These are phyloP conservation scores for Agonopterix alstromeriana DNA, from an alignment of 2,888 invertebrate species.

Conservation along the genomic window DNA sequence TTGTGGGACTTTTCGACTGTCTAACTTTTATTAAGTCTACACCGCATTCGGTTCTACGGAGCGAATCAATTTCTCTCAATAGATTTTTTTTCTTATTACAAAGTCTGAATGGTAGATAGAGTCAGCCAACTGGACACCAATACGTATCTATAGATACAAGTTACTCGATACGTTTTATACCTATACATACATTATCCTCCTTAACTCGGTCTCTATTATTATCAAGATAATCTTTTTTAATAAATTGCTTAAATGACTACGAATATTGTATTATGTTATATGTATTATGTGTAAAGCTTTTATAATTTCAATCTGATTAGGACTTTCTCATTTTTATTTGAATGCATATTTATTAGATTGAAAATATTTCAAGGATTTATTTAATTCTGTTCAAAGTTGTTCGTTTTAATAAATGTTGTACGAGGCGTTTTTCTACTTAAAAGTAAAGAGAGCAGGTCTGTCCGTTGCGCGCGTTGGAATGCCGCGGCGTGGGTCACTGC, in stretches of 20 bases:
- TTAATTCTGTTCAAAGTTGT: neutral
- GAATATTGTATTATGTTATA: neutral
- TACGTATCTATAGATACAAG: conserved; percentile 9
- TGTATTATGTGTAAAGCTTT: too few species aligned
- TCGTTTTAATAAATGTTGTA: conserved; percentile 4
- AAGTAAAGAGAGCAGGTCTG: conserved; percentile 68
- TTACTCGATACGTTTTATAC: conserved; percentile 13
- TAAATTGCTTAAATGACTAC: conserved; percentile 2
- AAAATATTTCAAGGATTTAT: neutral
- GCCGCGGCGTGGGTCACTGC: conserved; percentile 60
- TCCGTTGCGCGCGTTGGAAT: conserved; percentile 57
- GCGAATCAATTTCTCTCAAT: conserved; percentile 53
- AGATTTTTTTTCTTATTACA: conserved; percentile 37
- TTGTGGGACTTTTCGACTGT: conserved; percentile 10
- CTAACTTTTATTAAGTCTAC: conserved; percentile 24
- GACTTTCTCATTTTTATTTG: too few species aligned
- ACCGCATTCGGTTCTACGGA: conserved; percentile 25
- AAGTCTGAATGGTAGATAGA: conserved; percentile 28
- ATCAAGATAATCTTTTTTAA: conserved; percentile 5
- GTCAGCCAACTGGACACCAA: conserved; percentile 32
- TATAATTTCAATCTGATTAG: too few species aligned
- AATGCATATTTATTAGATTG: too few species aligned
- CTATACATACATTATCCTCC: neutral
- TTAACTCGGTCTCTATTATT: neutral
- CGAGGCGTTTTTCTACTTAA: conserved; percentile 13